Evolutionary conservation across 2,888 invertebrate species (phyloP).

Genomic region (Fabriciana adippe): DNA sequence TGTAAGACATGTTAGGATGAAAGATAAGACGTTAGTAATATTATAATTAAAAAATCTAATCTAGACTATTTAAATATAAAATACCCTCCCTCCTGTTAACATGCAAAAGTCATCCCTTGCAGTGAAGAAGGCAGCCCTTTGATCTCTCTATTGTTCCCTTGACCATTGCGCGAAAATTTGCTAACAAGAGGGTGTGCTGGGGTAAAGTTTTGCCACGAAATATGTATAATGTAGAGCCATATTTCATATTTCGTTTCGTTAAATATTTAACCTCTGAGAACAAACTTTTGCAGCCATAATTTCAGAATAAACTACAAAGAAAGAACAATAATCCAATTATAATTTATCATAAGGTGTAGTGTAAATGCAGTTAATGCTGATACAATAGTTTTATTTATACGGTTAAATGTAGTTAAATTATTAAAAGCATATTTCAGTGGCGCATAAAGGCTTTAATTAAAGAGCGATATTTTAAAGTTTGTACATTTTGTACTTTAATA

Average conservation of each 20-base stretch:
- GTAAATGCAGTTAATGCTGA: no score
- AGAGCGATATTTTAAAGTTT: no score
- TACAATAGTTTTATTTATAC: no score
- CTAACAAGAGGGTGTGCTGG: constrained; percentile 53
- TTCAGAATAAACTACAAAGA: not conserved
- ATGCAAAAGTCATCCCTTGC: constrained; percentile 56
- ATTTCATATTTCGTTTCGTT: constrained; percentile 11
- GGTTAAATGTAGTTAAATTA: no score
- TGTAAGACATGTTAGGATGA: no score
- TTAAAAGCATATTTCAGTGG: no score
- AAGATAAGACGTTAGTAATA: no score
- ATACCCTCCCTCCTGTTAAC: constrained; percentile 34
- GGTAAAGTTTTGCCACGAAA: constrained; percentile 41
- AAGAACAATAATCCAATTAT: no score
- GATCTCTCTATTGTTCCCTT: constrained; percentile 68
- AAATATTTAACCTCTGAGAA: constrained; percentile 10
- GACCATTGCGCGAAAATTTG: constrained; percentile 63
- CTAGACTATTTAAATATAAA: constrained; percentile 20
- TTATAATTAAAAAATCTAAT: not conserved
- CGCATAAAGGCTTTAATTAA: no score
- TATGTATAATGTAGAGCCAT: constrained; percentile 21
- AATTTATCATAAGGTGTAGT: no score
- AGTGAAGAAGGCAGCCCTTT: constrained; percentile 64
- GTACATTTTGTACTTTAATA: no score
- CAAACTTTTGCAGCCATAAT: not conserved